Evolutionary conservation across 2,113 vertebrate genomes (phyloP).

Genomic region (Silurus glanis): DNA sequence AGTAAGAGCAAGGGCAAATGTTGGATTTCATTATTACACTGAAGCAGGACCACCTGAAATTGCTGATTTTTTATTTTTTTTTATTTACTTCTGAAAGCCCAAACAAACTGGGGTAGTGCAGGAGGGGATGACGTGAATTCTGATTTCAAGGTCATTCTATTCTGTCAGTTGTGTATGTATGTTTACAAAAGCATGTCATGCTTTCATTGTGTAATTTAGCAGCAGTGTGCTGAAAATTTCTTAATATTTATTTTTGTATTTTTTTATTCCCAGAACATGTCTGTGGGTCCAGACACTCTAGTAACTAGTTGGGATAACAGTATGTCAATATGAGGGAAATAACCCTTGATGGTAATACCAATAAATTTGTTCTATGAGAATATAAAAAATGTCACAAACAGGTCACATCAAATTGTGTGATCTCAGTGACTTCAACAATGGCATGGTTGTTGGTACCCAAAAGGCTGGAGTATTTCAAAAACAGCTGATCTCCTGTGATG

Average conservation of each 20-base stretch:
- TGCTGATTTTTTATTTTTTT: neutral
- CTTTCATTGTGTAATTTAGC: neutral
- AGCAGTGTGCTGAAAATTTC: neutral
- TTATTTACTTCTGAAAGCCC: neutral
- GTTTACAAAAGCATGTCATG: constrained; percentile 15
- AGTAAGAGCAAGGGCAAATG: constrained; percentile 22
- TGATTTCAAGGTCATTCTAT: constrained; percentile 14
- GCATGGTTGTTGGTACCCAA: no score
- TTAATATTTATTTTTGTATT: neutral
- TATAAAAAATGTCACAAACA: neutral
- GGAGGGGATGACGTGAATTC: neutral
- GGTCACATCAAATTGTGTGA: neutral
- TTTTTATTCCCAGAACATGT: neutral
- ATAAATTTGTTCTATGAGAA: neutral
- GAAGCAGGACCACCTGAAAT: neutral
- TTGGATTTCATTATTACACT: constrained; percentile 14
- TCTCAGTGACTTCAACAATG: no score
- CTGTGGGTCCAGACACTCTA: neutral
- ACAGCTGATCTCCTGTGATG: no score
- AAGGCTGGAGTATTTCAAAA: no score
- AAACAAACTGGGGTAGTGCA: neutral
- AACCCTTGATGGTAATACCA: neutral
- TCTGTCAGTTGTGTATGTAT: neutral
- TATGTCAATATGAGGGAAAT: neutral
- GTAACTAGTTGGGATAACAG: neutral